Percentiles rank a stretch among this genome's conserved stretches.
Conservation (phyloP, 2,797 vertebrate species). For the Sebastes taczanowskii region DNA sequence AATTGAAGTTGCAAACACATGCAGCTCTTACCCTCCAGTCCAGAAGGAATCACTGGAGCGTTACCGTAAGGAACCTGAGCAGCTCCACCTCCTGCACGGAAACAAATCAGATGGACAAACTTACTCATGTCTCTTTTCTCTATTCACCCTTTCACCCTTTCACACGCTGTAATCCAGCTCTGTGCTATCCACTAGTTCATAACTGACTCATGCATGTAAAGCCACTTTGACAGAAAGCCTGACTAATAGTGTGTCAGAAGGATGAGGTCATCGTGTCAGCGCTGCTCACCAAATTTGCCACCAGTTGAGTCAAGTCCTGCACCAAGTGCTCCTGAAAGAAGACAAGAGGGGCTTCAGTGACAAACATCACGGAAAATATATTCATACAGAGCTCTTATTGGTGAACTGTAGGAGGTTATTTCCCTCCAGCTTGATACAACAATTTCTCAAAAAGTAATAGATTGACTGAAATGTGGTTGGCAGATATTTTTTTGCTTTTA, state of each 20-base stretch:
- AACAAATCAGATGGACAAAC: neutral
- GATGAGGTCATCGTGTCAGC: neutral
- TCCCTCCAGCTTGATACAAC: neutral
- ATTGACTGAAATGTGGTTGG: neutral
- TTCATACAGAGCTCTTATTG: neutral
- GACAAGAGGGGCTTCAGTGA: neutral
- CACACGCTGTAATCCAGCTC: neutral
- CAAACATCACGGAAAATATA: neutral
- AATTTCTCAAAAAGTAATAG: neutral
- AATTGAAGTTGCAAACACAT: neutral
- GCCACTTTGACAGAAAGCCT: neutral
- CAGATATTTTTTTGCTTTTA: neutral
- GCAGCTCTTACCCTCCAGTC: constrained; percentile 75
- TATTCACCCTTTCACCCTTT: neutral
- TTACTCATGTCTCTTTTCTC: constrained; percentile 7
- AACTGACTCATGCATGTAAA: constrained; percentile 33
- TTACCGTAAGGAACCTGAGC: constrained; percentile 75
- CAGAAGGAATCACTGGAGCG: constrained; percentile 71
- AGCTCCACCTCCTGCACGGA: constrained; percentile 55
- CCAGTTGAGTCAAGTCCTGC: constrained; percentile 69
- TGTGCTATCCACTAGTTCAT: neutral
- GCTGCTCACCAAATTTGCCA: constrained; percentile 73
- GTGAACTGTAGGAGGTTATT: neutral
- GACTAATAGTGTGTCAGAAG: constrained; percentile 26
- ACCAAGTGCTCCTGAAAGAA: constrained; percentile 66